These are phyloP conservation scores for Noctuana brunneofusca DNA, from an alignment of 2,888 invertebrate species.

Conservation along the genomic window DNA sequence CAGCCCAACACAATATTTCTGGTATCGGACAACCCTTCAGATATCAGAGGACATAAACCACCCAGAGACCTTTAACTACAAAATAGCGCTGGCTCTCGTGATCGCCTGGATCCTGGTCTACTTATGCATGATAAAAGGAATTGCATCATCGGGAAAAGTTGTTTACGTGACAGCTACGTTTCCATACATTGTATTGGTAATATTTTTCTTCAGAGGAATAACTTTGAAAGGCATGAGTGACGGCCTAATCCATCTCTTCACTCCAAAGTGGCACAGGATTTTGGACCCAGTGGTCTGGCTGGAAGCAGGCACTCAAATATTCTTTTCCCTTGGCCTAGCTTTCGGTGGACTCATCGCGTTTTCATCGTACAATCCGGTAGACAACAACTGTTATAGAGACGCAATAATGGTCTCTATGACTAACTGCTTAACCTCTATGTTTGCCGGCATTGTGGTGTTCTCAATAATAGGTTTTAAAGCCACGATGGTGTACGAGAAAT, in stretches of 20 bases:
- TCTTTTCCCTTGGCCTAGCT: conserved; percentile 97
- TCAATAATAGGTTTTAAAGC: conserved; percentile 97
- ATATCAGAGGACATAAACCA: conserved; percentile 94
- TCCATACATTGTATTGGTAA: conserved; percentile 96
- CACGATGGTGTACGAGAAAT: conserved; percentile 91
- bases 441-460: conserved; percentile 97
- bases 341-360: conserved; percentile 98
- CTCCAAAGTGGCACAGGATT: conserved; percentile 95
- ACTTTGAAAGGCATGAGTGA: conserved; percentile 94
- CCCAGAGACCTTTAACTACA: conserved; percentile 94
- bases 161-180: conserved; percentile 98
- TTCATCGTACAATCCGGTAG: conserved; percentile 97
- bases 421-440: conserved; percentile 97
- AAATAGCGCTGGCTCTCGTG: conserved; percentile 92
- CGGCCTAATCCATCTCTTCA: conserved; percentile 94
- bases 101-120: conserved; percentile 97
- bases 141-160: conserved; percentile 97
- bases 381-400: conserved; percentile 97
- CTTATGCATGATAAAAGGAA: conserved; percentile 98
- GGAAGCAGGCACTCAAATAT: conserved; percentile 98
- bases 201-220: conserved; percentile 97
- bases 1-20: conserved; percentile 96
- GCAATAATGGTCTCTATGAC: conserved; percentile 96
- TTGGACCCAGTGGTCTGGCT: conserved; percentile 98
- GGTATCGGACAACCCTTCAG: conserved; percentile 96